Evolutionary conservation across 2,113 vertebrate species (phyloP).

Genomic region (Mungos mungo): DNA sequence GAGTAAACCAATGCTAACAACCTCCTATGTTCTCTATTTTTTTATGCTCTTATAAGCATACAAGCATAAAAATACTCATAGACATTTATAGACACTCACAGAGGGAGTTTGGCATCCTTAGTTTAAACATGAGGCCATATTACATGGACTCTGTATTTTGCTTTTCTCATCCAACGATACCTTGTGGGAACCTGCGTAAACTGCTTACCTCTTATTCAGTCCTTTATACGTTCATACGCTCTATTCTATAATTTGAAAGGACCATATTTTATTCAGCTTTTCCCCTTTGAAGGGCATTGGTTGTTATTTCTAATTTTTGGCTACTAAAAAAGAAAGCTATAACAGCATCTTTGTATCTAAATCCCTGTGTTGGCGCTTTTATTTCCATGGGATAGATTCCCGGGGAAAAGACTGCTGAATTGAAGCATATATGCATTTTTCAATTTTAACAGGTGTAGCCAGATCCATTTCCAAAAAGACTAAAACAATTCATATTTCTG

Average conservation of each 20-base stretch:
- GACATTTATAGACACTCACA: neutral
- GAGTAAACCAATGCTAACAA: neutral
- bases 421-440: slow-evolving; percentile 34
- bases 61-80: neutral
- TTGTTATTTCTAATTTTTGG: slow-evolving; percentile 15
- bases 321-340: slow-evolving; percentile 6
- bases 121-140: neutral
- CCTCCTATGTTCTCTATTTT: neutral
- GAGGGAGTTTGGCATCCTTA: neutral
- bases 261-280: neutral
- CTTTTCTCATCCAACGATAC: neutral
- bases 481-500: neutral
- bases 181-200: neutral
- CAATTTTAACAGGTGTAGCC: slow-evolving; percentile 20
- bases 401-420: neutral
- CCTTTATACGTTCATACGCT: neutral
- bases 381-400: slow-evolving; percentile 33
- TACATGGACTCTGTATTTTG: neutral
- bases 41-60: neutral
- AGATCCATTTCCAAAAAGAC: neutral
- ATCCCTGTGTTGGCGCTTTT: neutral
- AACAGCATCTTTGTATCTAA: neutral
- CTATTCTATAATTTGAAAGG: neutral
- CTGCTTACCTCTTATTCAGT: neutral
- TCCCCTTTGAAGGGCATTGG: neutral